Percentiles rank a stretch among this genome's conserved stretches.
Conservation (phyloP, 2,113 vertebrate genomes). For the Ardeotis arabs region DNA sequence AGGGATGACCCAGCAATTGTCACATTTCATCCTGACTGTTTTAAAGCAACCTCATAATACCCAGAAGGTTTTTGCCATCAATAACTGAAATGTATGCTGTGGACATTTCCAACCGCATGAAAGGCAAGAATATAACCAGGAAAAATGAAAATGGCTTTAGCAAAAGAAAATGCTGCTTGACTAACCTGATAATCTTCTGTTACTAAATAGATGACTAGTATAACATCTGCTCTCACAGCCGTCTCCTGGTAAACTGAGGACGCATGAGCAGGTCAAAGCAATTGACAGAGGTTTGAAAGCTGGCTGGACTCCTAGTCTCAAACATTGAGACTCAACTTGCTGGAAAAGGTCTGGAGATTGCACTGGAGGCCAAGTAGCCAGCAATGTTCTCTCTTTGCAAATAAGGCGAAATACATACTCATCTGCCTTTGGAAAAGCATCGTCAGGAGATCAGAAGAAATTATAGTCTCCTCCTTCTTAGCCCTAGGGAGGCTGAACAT, state of each 20-base stretch:
- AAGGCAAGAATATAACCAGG: not conserved
- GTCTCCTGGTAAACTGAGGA: not conserved
- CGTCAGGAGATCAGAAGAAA: not conserved
- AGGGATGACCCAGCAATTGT: conserved; percentile 10
- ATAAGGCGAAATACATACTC: not conserved
- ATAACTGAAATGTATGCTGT: conserved; percentile 11
- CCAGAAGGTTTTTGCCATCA: conserved; percentile 46
- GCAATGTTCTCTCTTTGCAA: not conserved
- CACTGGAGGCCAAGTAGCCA: not conserved
- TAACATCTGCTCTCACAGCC: not conserved
- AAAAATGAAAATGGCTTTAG: conserved; percentile 12
- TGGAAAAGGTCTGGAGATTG: not conserved
- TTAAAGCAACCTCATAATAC: conserved; percentile 45
- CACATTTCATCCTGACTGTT: conserved; percentile 58
- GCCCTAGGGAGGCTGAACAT: not conserved
- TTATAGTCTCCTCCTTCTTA: not conserved
- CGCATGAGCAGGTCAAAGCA: not conserved
- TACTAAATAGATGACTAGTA: not conserved
- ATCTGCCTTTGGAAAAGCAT: not conserved
- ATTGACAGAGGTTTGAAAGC: not conserved
- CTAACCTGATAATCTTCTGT: not conserved
- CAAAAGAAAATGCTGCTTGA: not conserved
- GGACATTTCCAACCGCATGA: not conserved
- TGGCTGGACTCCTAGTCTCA: not conserved
- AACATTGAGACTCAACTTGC: not conserved